Evolutionary conservation across 64 coral and sea anemone species (phyloP).

Genomic region (Pocillopora verrucosa): DNA sequence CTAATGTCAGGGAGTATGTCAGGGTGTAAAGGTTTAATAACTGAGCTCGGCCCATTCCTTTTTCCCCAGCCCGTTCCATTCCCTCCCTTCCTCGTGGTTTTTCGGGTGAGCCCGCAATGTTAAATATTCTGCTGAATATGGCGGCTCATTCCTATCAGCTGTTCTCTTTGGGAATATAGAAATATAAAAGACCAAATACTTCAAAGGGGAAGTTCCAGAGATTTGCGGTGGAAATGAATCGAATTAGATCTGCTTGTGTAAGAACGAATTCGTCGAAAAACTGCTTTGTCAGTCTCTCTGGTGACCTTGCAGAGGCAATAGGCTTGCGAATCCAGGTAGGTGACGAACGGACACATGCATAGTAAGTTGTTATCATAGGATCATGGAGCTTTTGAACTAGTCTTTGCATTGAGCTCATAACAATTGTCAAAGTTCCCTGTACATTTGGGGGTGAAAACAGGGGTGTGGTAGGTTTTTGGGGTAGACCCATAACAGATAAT

Average conservation of each 20-base stretch:
- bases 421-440: no score
- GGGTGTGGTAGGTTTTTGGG: no score
- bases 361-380: background rate
- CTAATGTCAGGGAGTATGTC: no score
- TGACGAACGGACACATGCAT: background rate
- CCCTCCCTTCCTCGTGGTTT: background rate
- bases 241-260: slow-evolving; percentile 43
- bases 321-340: slow-evolving; percentile 21
- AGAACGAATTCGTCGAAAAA: slow-evolving; percentile 49
- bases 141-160: background rate
- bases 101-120: background rate
- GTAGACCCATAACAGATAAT: no score
- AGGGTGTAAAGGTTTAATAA: no score
- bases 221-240: background rate
- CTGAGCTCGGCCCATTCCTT: no score
- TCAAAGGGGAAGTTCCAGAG: background rate
- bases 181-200: background rate
- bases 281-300: slow-evolving; percentile 70
- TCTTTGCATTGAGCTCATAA: no score
- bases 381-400: background rate
- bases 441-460: no score
- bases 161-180: background rate
- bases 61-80: background rate
- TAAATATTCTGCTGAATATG: slow-evolving; percentile 10
- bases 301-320: slow-evolving; percentile 51